These are phyloP conservation scores for Drosophila austrosaltans DNA, from an alignment of 2,888 invertebrate genomes.

Conservation along the genomic window DNA sequence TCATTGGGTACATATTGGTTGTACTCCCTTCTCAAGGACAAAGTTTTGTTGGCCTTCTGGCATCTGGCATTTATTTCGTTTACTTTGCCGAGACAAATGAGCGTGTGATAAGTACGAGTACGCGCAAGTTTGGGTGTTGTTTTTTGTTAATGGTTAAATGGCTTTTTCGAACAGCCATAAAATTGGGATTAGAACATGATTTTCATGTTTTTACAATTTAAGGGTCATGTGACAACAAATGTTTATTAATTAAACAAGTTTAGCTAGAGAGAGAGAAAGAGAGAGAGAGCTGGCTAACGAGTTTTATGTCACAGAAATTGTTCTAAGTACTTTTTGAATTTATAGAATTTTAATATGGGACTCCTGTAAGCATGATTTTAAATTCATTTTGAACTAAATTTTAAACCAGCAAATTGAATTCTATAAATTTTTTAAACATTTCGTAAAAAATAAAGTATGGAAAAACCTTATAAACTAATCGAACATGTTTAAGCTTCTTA, in stretches of 20 bases:
- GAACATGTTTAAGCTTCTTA: too few species aligned
- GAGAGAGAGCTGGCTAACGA: not conserved
- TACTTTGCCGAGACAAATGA: slow-evolving; percentile 57
- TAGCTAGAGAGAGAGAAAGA: slow-evolving; percentile 14
- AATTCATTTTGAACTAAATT: too few species aligned
- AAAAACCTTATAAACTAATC: too few species aligned
- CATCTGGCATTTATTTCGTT: slow-evolving; percentile 40
- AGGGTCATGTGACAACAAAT: not conserved
- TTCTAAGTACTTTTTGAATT: not conserved
- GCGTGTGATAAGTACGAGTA: slow-evolving; percentile 62
- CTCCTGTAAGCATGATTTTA: too few species aligned
- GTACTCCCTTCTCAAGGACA: slow-evolving; percentile 60
- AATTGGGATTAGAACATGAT: slow-evolving; percentile 43
- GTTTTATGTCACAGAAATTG: not conserved
- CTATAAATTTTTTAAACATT: too few species aligned
- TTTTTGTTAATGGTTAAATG: slow-evolving; percentile 46
- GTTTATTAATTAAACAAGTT: slow-evolving; percentile 13
- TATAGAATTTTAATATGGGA: not conserved
- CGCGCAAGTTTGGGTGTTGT: slow-evolving; percentile 42
- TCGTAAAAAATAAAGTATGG: too few species aligned
- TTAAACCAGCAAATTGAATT: too few species aligned
- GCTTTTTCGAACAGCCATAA: slow-evolving; percentile 44
- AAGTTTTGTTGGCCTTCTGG: slow-evolving; percentile 69
- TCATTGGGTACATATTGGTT: slow-evolving; percentile 23
- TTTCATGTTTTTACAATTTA: slow-evolving; percentile 11